phyloP scores from a whole-genome alignment of 30 jellyfish, hydroid and myxozoan species.

The Hydra vulgaris region DNA sequence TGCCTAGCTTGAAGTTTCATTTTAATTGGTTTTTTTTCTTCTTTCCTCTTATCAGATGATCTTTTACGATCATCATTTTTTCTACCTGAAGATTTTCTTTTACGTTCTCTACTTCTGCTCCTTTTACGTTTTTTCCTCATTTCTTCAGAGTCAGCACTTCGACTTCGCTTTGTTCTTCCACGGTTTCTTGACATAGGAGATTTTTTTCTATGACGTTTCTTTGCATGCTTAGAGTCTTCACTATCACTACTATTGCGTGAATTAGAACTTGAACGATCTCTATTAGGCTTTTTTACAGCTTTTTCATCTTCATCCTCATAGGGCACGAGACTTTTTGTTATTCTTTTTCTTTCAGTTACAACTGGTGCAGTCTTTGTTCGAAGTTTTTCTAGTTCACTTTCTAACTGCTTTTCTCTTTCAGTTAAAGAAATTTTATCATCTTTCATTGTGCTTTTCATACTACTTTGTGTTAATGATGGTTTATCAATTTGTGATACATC shows the following conservation, averaged over 20 bases:
- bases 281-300: conserved; percentile 5
- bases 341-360: conserved; percentile 2
- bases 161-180: neutral
- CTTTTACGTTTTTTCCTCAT: conserved; percentile 23
- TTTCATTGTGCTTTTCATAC: conserved; percentile 17
- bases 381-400: conserved; percentile 23
- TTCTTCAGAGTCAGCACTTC: conserved; percentile 20
- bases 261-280: neutral
- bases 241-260: conserved; percentile 8
- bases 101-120: conserved; percentile 28
- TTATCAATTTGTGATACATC: conserved; percentile 9
- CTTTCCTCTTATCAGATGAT: conserved; percentile 6
- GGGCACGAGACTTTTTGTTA: conserved; percentile 33
- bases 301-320: conserved; percentile 34
- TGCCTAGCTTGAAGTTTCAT: conserved; percentile 4
- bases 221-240: neutral
- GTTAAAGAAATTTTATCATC: conserved; percentile 27
- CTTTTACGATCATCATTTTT: conserved; percentile 6
- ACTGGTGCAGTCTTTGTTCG: conserved; percentile 4
- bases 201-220: neutral
- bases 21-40: conserved; percentile 15
- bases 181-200: conserved; percentile 5
- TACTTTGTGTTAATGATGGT: neutral
- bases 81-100: conserved; percentile 11
- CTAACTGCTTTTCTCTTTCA: conserved; percentile 39